A percentile compares a stretch with the other conserved stretches of the same genome.
phyloP scores from a whole-genome alignment of 2,113 vertebrate species.

The Oostethus manadensis region DNA sequence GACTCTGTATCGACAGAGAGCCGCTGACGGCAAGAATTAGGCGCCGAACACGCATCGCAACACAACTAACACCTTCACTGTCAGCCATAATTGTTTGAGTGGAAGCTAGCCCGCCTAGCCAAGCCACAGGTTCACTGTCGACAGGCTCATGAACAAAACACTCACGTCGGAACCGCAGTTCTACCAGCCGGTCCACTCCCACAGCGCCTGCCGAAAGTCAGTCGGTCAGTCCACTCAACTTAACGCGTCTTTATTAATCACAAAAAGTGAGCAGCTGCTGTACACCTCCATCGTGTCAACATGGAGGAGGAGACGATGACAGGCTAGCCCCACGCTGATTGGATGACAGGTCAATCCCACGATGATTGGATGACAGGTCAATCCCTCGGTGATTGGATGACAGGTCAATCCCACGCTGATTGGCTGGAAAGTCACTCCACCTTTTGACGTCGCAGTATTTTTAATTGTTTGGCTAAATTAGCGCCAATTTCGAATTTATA shows the following conservation, averaged over 20 bases:
- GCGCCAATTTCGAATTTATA: too few relatives aligned
- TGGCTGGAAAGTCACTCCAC: constrained; percentile 55
- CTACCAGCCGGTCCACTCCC: background rate
- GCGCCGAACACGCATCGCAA: background rate
- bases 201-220: too few relatives aligned
- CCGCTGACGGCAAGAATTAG: constrained; percentile 10
- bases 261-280: constrained; percentile 1
- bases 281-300: constrained; percentile 34
- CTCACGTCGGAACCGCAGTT: background rate
- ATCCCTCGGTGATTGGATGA: constrained; percentile 46
- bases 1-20: constrained; percentile 23
- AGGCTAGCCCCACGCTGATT: constrained; percentile 36
- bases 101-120: constrained; percentile 22
- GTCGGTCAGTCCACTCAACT: background rate
- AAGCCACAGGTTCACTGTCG: constrained; percentile 16
- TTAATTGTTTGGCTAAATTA: too few relatives aligned
- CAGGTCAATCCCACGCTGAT: constrained; percentile 27
- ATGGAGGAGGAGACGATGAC: constrained; percentile 18
- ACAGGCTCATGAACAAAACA: background rate
- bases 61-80: background rate
- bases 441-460: constrained; percentile 38
- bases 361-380: constrained; percentile 47
- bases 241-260: background rate
- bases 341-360: constrained; percentile 16
- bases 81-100: too few relatives aligned